These are phyloP conservation scores for Fregetta grallaria DNA, from an alignment of 2,113 vertebrate genomes.

Conservation along the genomic window DNA sequence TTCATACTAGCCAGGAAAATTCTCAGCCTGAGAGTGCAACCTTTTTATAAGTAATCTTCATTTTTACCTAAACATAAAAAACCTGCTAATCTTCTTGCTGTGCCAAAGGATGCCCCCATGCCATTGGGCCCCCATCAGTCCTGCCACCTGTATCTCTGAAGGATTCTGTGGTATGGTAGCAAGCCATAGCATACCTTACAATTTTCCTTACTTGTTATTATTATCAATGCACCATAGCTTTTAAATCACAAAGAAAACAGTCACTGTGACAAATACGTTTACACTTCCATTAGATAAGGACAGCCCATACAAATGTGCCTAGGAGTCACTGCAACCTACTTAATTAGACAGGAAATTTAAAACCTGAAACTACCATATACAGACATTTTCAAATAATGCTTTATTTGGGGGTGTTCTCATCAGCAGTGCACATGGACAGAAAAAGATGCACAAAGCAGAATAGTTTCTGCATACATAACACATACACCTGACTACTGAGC, in stretches of 20 bases:
- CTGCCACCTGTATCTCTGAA: not conserved
- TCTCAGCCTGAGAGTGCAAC: not conserved
- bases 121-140: not conserved
- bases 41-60: not conserved
- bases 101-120: not conserved
- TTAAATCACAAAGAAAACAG: not conserved
- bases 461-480: not conserved
- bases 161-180: not conserved
- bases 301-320: not conserved
- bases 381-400: not conserved
- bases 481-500: not conserved
- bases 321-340: not conserved
- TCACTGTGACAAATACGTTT: not conserved
- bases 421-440: not conserved
- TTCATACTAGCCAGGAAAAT: not conserved
- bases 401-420: not conserved
- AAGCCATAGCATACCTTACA: not conserved
- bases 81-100: not conserved
- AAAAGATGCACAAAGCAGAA: not conserved
- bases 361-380: not conserved
- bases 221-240: not conserved
- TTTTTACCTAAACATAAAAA: not conserved
- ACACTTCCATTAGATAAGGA: not conserved
- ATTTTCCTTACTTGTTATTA: not conserved
- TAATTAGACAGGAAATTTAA: not conserved